These are phyloP conservation scores for Saccostrea echinata DNA, from an alignment of 1,140 invertebrate genomes.

Conservation along the genomic window DNA sequence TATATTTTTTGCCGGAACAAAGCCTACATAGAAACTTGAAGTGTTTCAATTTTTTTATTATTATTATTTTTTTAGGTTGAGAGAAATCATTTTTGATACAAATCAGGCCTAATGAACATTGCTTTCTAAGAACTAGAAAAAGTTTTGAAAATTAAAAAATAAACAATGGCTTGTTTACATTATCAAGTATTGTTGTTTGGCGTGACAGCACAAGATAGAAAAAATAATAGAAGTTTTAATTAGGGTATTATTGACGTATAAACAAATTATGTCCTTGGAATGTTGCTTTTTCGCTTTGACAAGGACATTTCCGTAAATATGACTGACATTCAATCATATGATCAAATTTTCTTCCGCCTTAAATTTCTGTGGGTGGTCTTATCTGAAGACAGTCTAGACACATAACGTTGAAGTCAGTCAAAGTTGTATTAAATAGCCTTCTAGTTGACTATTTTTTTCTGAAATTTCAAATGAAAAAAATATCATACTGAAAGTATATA, in stretches of 20 bases:
- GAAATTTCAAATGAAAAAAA: not conserved
- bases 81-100: too few species aligned
- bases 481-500: not conserved
- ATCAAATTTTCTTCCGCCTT: not conserved
- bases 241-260: not conserved
- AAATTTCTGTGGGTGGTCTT: not conserved
- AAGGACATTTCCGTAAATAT: constrained; percentile 14
- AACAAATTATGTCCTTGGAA: not conserved
- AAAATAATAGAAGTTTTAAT: not conserved
- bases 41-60: too few species aligned
- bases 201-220: not conserved
- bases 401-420: not conserved
- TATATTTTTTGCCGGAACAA: too few species aligned
- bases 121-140: too few species aligned
- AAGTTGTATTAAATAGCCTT: not conserved
- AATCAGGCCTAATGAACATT: too few species aligned
- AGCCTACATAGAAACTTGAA: too few species aligned
- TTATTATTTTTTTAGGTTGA: too few species aligned
- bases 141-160: too few species aligned
- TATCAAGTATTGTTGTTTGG: too few species aligned
- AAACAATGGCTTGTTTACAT: too few species aligned
- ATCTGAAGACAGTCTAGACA: not conserved
- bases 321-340: not conserved
- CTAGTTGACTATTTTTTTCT: not conserved
- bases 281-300: not conserved